phyloP scores from a whole-genome alignment of 2,797 vertebrate species.

The Hippoglossus hippoglossus region DNA sequence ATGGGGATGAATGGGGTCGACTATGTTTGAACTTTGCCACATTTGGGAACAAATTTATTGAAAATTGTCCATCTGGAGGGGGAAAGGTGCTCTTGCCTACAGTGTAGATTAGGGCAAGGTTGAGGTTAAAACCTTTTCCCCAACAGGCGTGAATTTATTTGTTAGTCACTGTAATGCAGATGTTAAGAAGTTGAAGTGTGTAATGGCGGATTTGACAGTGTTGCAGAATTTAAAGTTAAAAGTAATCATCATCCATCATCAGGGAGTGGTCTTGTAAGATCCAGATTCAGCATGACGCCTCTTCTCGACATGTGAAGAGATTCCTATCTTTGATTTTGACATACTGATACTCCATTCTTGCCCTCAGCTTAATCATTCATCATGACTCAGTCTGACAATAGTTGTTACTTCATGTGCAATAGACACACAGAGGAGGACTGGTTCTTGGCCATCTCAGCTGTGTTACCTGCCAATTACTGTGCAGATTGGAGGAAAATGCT shows the following conservation, averaged over 20 bases:
- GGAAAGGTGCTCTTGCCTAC: neutral
- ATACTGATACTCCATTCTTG: neutral
- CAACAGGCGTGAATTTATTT: neutral
- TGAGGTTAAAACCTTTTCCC: too few species aligned
- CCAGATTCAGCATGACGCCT: neutral
- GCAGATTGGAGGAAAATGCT: neutral
- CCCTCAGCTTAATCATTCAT: neutral
- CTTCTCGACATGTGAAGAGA: neutral
- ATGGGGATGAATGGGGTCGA: neutral
- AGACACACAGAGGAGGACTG: neutral
- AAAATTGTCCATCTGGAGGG: constrained; percentile 4
- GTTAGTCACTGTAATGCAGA: constrained; percentile 19
- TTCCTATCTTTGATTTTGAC: neutral
- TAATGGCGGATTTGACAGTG: neutral
- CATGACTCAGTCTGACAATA: neutral
- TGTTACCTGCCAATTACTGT: neutral
- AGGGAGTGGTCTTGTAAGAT: neutral
- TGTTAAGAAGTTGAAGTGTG: constrained; percentile 8
- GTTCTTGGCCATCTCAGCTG: neutral
- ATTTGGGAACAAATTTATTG: constrained; percentile 5
- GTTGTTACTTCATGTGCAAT: neutral
- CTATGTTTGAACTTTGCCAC: constrained; percentile 13
- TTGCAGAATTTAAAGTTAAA: neutral
- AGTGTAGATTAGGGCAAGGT: too few species aligned
- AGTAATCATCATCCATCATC: neutral